Conservation (phyloP, 2,797 vertebrate species). For the Sebastiscus tertius region DNA sequence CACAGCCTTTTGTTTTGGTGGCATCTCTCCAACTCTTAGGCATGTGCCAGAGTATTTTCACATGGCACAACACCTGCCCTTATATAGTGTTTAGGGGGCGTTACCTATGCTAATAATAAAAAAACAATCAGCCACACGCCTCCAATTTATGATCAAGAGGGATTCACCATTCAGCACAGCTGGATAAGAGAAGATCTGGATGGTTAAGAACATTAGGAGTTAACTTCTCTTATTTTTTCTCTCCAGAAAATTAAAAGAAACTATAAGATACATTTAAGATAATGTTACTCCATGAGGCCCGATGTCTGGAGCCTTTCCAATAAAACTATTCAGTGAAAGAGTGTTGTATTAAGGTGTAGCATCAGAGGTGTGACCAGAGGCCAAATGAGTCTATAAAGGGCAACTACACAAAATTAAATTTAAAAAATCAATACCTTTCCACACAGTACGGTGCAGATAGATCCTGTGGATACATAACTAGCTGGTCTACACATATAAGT, state of each 20-base stretch:
- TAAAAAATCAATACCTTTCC: background rate
- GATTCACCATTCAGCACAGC: no score
- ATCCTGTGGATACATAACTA: background rate
- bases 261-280: background rate
- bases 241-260: background rate
- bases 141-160: no score
- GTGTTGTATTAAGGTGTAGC: background rate
- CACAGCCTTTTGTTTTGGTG: background rate
- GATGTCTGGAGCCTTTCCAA: background rate
- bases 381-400: background rate
- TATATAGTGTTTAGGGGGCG: no score
- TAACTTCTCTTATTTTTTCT: no score
- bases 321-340: background rate
- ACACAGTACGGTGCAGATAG: background rate
- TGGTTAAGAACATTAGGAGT: no score
- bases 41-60: no score
- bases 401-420: background rate
- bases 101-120: no score
- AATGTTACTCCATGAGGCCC: background rate
- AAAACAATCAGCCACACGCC: no score
- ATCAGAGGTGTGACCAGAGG: background rate
- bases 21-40: background rate
- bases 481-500: background rate
- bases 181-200: no score
- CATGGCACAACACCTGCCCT: no score